phyloP scores from a whole-genome alignment of 1,140 invertebrate genomes.

The Episyrphus balteatus region DNA sequence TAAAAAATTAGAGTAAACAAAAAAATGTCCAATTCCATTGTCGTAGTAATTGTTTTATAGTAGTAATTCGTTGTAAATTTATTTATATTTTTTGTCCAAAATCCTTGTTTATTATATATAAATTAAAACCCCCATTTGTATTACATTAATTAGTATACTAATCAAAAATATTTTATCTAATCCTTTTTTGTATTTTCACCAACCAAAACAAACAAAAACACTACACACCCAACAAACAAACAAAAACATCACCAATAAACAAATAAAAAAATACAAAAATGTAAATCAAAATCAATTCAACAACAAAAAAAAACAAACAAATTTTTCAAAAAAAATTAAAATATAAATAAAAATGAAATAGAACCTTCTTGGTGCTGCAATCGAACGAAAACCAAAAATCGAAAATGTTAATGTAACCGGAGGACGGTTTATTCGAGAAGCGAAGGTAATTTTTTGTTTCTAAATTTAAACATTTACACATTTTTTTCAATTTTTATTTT shows the following conservation, averaged over 20 bases:
- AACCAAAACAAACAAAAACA: slow-evolving; percentile 4
- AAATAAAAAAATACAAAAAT: slow-evolving; percentile 16
- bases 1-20: no score
- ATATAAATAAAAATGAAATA: slow-evolving; percentile 40
- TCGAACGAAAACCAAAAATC: slow-evolving; percentile 82
- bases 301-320: slow-evolving; percentile 6
- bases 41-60: no score
- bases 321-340: background rate
- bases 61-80: no score
- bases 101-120: no score
- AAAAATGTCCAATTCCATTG: no score
- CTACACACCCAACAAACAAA: background rate
- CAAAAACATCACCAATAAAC: background rate
- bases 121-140: no score
- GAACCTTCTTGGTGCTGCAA: slow-evolving; percentile 80
- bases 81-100: no score
- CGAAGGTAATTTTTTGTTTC: slow-evolving; percentile 67
- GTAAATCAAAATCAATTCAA: slow-evolving; percentile 10
- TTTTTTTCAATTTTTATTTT: background rate
- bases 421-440: slow-evolving; percentile 90
- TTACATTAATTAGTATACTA: background rate
- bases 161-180: background rate
- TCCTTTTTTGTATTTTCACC: slow-evolving; percentile 32
- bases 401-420: slow-evolving; percentile 92
- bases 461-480: background rate